phyloP scores from a whole-genome alignment of 2,113 vertebrate genomes.

The Dinomys branickii region DNA sequence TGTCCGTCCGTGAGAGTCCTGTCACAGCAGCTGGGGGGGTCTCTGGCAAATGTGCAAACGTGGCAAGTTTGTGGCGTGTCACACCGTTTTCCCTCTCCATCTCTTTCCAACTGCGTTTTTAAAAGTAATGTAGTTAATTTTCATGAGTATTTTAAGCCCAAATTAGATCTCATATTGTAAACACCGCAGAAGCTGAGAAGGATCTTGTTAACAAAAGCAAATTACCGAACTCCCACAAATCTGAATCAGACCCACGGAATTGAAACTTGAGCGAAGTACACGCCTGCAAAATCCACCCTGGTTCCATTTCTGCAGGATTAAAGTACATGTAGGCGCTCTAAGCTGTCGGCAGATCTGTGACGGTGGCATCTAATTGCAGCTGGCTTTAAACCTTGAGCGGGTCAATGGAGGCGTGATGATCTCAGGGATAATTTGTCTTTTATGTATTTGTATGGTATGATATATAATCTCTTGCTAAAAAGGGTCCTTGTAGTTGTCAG shows the following conservation, averaged over 20 bases:
- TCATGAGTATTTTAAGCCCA: constrained; percentile 61
- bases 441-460: constrained; percentile 83
- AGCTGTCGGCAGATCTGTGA: constrained; percentile 72
- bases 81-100: constrained; percentile 1
- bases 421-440: constrained; percentile 85
- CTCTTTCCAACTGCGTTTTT: not conserved
- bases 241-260: constrained; percentile 59
- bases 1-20: rapidly evolving
- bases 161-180: constrained; percentile 75
- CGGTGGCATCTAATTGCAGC: constrained; percentile 81
- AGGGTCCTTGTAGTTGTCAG: constrained; percentile 85
- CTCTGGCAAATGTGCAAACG: not conserved
- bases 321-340: constrained; percentile 30
- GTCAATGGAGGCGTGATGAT: constrained; percentile 80
- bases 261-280: constrained; percentile 52
- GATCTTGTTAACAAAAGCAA: constrained; percentile 73
- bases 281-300: constrained; percentile 38
- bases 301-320: constrained; percentile 67
- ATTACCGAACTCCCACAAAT: constrained; percentile 58
- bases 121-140: constrained; percentile 70
- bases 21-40: not conserved
- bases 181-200: constrained; percentile 45
- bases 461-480: constrained; percentile 81
- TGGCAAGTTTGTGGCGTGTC: not conserved
- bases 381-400: constrained; percentile 84